Base-by-base conservation (phyloP, 2,113 vertebrate species). In the Phrynosoma platyrhinos region DNA sequence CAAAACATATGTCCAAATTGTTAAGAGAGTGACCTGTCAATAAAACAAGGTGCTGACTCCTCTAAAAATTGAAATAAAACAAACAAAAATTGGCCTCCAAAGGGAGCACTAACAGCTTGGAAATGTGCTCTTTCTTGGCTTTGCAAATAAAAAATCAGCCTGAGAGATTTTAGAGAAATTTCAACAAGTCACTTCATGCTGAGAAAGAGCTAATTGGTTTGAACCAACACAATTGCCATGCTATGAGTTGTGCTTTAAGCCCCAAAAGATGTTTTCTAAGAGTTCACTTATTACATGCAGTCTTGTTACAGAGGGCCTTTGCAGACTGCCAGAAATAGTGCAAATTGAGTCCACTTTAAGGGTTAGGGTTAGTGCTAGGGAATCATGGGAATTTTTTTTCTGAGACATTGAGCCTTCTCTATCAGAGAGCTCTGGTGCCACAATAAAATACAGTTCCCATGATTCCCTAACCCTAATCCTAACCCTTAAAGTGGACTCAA, bases 171-270 rank as follows among this genome's bases (percentile, higher is more conserved):
- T 20, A 79, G 58, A 86, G 84, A 79, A 68, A 78, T 86, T 79
- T 86, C 75, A 86, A 23, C 84, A 78, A 66, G 55, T 64, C 77
- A 25, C 36, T 68, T 85, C 62, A 23, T 68, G 62, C 84, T 86
- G 84, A n/a, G 84, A 85, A 79, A 79, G 58, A 79, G 62, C 79
- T 86, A 79, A 86, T 78, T 79, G 84, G 27, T 78, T 79, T 69
- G 84, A 86, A 86, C 62, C 75, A 86, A 68, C 27, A 68, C 30
- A 86, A 47, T 52, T 86, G 84, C 10, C 40, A 78, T 78, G 42
- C n/a, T 58, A 68, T 79, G 84, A 79, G 20, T 79, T 32, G 30
- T 79, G 75, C 53, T 68, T 79, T 78, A 76, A 42, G 55, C 74
- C 62, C 14, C 64, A 6, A 36, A 77, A 76, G 53, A 42, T 78